Conservation (phyloP, 2,797 vertebrate species). For the Falco novaeseelandiae region DNA sequence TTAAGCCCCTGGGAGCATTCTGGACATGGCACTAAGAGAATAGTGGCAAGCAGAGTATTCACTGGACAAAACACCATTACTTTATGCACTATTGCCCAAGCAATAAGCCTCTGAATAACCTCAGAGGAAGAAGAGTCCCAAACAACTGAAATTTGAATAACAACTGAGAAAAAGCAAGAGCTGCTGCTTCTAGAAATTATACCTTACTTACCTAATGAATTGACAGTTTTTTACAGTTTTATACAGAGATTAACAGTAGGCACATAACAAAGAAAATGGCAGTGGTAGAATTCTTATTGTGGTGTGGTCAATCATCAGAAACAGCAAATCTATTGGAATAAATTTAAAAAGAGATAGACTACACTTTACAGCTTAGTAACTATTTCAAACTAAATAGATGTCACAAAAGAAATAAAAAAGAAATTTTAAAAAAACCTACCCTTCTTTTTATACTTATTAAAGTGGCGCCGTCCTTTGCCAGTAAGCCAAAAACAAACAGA, state of each 20-base stretch:
- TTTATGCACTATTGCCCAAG: background rate
- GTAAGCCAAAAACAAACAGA: slow-evolving; percentile 71
- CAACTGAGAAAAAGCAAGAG: slow-evolving; percentile 18
- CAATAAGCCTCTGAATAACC: background rate
- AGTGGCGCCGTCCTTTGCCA: slow-evolving; percentile 74
- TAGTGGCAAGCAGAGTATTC: background rate
- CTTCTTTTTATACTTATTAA: slow-evolving; percentile 76
- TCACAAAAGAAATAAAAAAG: slow-evolving; percentile 60
- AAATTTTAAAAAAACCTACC: slow-evolving; percentile 55
- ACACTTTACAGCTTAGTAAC: slow-evolving; percentile 34
- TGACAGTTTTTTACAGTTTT: background rate
- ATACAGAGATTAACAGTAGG: slow-evolving; percentile 20
- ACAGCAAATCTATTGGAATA: slow-evolving; percentile 14
- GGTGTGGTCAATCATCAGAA: background rate
- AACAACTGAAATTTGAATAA: slow-evolving; percentile 29
- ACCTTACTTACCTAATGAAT: slow-evolving; percentile 45
- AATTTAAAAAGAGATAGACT: slow-evolving; percentile 24
- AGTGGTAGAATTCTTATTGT: background rate
- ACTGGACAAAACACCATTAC: background rate
- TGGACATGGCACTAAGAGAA: background rate
- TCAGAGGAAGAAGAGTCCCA: background rate
- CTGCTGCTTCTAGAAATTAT: slow-evolving; percentile 42
- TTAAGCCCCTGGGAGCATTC: background rate
- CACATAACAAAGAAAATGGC: slow-evolving; percentile 12
- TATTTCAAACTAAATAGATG: slow-evolving; percentile 40